Evolutionary conservation across 1,140 invertebrate species (phyloP), one percentile per base, ranked within the genome.

Genomic region (Musca domestica): DNA sequence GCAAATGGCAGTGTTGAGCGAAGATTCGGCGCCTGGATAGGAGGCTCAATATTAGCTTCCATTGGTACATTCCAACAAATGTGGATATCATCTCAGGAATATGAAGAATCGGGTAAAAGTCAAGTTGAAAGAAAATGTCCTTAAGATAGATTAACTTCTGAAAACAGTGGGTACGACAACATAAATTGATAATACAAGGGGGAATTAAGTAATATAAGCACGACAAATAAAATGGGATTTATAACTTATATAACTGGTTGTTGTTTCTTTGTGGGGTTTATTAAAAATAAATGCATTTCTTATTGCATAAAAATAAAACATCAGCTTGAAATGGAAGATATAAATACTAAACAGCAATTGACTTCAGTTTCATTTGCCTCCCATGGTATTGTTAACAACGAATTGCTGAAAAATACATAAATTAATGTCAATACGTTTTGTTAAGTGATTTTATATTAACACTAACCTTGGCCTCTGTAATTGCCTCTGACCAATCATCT

Each of bases 61-160:
- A 88, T 98, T 70, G 95, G 95, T 25, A 95, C 95, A 9, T 98
- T 98, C 85, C 96, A 98, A 80, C 95, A 98, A 83, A 96, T 98
- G 93, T 98, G 96, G 96, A 92, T 98, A 68, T 96, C 94, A 0
- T 95, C 95, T 73, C 95, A 96, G 80, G 96, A 98, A 81, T 98
- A 98, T 83, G 95, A 98, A 74, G 96, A 98, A 79, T 91, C 90
- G 1, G 96, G 96, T 2, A 96, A 96, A 76, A 86, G 88, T 20
- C 94, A 95, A 81, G 91, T 98, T 30, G 96, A 98, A 75, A 86
- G 95, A 72, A 96, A 96, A 83, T 96, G 95, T 81, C 93, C 94
- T 41, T 96, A 83, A 15, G 30, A 19, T 46, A 41, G 34, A 17
- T 27, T 47, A 20, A 30, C 20, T 49, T 64, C 19, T 52, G 14